A percentile compares a stretch with the other conserved stretches of the same genome.
These are phyloP conservation scores for Drosophila nannoptera DNA, from an alignment of 1,140 invertebrate genomes.

Conservation along the genomic window DNA sequence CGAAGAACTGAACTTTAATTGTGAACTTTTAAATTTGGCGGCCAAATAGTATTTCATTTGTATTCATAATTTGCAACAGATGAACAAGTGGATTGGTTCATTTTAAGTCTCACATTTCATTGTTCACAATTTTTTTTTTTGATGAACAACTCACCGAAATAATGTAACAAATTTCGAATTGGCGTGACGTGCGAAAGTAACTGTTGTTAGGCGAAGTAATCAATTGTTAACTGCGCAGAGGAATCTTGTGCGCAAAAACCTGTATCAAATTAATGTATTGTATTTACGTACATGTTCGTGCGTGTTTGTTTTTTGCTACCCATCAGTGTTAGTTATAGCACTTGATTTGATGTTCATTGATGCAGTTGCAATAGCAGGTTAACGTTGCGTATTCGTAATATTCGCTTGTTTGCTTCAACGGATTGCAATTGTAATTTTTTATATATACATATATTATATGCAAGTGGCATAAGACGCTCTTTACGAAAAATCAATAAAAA, in stretches of 20 bases:
- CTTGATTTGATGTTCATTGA: background rate
- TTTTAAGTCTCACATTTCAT: no score
- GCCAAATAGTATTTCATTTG: no score
- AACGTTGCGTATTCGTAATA: no score
- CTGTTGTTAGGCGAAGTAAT: background rate
- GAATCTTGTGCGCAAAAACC: background rate
- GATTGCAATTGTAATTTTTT: no score
- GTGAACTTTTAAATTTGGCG: no score
- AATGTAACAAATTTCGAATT: background rate
- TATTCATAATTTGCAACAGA: no score
- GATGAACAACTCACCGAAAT: no score
- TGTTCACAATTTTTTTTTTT: no score
- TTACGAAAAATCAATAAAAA: conserved; percentile 17
- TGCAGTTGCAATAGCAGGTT: no score
- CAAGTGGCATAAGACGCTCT: background rate
- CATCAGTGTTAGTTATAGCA: conserved; percentile 1
- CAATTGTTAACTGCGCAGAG: background rate
- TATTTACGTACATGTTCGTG: background rate
- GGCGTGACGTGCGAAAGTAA: conserved; percentile 1
- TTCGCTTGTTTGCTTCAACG: no score
- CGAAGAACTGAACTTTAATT: no score
- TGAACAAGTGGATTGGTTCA: no score
- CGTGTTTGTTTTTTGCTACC: background rate
- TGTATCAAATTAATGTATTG: background rate
- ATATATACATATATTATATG: background rate